Evolutionary conservation across 1,140 invertebrate species (phyloP).

Genomic region (Diplogasteroides magnus): DNA sequence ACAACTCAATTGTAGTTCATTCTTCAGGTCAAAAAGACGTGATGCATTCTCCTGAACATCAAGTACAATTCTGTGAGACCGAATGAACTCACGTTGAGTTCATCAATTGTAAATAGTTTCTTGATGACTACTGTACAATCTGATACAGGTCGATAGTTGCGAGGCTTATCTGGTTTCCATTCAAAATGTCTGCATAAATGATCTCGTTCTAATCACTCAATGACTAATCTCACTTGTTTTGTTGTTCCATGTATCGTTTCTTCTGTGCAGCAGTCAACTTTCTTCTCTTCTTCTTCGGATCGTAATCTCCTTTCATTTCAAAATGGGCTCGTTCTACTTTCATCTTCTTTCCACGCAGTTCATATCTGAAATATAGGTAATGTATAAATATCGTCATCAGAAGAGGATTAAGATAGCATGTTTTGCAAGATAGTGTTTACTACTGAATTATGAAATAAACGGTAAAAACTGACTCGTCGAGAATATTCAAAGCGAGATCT

Average conservation of each 20-base stretch:
- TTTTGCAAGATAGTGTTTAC: too few species aligned
- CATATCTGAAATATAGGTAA: slow-evolving; percentile 21
- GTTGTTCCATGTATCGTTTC: slow-evolving; percentile 78
- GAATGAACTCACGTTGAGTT: slow-evolving; percentile 68
- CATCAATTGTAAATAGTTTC: slow-evolving; percentile 81
- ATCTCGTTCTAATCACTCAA: background rate
- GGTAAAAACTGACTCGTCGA: slow-evolving; percentile 79
- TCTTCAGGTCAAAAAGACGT: slow-evolving; percentile 81
- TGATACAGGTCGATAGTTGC: slow-evolving; percentile 74
- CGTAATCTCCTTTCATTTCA: slow-evolving; percentile 86
- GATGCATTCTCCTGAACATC: slow-evolving; percentile 67
- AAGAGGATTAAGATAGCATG: too few species aligned
- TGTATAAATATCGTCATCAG: background rate
- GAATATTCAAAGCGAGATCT: slow-evolving; percentile 78
- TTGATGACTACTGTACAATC: slow-evolving; percentile 87
- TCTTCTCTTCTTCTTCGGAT: slow-evolving; percentile 86
- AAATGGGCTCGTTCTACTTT: slow-evolving; percentile 89
- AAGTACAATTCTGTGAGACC: slow-evolving; percentile 16
- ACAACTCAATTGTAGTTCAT: slow-evolving; percentile 82
- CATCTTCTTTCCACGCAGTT: slow-evolving; percentile 67
- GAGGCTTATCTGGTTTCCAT: slow-evolving; percentile 86
- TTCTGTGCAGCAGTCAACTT: slow-evolving; percentile 71
- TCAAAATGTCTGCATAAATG: slow-evolving; percentile 72
- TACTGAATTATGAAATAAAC: too few species aligned
- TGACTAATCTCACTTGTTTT: slow-evolving; percentile 71